phyloP scores from a whole-genome alignment of 2,113 vertebrate genomes.

The Stigmatopora argus region DNA sequence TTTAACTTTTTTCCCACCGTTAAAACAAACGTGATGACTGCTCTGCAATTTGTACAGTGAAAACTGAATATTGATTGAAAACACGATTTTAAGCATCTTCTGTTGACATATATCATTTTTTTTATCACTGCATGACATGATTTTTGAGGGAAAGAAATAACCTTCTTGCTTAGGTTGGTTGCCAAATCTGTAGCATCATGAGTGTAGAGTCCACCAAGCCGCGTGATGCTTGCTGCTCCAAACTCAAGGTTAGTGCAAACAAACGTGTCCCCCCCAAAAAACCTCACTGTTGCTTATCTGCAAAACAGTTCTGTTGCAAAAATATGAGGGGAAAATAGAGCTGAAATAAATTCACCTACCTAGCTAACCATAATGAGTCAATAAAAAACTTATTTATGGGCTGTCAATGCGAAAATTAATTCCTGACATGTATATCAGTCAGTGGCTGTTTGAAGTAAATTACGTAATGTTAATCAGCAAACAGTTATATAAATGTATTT shows the following conservation, averaged over 20 bases:
- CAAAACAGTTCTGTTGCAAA: background rate
- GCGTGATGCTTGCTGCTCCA: conserved; percentile 58
- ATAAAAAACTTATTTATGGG: background rate
- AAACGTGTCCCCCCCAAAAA: background rate
- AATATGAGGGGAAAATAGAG: background rate
- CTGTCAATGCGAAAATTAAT: background rate
- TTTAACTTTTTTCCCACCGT: background rate
- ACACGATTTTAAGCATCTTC: background rate
- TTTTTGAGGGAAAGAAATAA: background rate
- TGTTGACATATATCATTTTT: background rate
- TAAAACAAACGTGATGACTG: background rate
- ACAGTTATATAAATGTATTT: background rate
- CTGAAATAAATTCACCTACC: no score
- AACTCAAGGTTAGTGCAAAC: conserved; percentile 66
- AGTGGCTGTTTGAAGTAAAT: background rate
- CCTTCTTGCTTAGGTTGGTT: background rate
- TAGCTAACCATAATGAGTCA: background rate
- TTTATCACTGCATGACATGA: background rate
- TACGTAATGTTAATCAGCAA: background rate
- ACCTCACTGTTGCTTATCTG: background rate
- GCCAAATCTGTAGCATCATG: conserved; percentile 53
- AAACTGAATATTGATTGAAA: background rate
- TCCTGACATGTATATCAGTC: background rate
- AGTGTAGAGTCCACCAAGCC: conserved; percentile 58
- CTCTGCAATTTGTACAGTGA: background rate